These are phyloP conservation scores for Aplysina aerophoba DNA, from an alignment of 37 sponge, comb jelly and placozoan genomes.

Conservation along the genomic window DNA sequence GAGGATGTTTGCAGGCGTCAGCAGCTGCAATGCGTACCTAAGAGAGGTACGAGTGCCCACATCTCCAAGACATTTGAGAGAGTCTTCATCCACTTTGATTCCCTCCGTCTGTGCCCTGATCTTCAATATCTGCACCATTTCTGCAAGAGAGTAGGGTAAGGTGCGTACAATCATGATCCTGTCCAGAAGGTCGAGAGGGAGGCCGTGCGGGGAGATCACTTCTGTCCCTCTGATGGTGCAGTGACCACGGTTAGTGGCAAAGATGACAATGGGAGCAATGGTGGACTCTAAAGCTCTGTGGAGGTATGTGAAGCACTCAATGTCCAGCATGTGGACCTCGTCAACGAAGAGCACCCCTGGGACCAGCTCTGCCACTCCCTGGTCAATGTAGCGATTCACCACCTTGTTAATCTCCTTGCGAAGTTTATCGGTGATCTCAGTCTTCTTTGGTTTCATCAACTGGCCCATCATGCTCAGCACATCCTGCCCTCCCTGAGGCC, in stretches of 20 bases:
- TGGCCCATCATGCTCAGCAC: slow-evolving; percentile 98
- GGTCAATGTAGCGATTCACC: slow-evolving; percentile 99
- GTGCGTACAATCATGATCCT: slow-evolving; percentile 96
- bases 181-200: slow-evolving; percentile 94
- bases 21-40: slow-evolving; percentile 92
- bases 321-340: slow-evolving; percentile 99
- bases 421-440: slow-evolving; percentile 99
- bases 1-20: slow-evolving; percentile 92
- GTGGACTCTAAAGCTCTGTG: slow-evolving; percentile 95
- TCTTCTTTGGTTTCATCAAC: slow-evolving; percentile 97
- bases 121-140: slow-evolving; percentile 92
- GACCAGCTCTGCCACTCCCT: slow-evolving; percentile 97
- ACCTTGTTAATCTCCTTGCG: slow-evolving; percentile 99
- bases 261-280: slow-evolving; percentile 95
- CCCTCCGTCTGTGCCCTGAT: slow-evolving; percentile 91
- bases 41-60: slow-evolving; percentile 90
- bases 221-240: slow-evolving; percentile 94
- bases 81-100: slow-evolving; percentile 74
- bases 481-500: slow-evolving; percentile 98
- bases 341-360: slow-evolving; percentile 98
- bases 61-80: slow-evolving; percentile 76
- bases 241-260: slow-evolving; percentile 96
- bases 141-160: slow-evolving; percentile 89
- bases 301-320: slow-evolving; percentile 99
- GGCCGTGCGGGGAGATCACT: slow-evolving; percentile 92